Conservation (phyloP, 1,140 invertebrate species). For the Piezodorus guildinii region DNA sequence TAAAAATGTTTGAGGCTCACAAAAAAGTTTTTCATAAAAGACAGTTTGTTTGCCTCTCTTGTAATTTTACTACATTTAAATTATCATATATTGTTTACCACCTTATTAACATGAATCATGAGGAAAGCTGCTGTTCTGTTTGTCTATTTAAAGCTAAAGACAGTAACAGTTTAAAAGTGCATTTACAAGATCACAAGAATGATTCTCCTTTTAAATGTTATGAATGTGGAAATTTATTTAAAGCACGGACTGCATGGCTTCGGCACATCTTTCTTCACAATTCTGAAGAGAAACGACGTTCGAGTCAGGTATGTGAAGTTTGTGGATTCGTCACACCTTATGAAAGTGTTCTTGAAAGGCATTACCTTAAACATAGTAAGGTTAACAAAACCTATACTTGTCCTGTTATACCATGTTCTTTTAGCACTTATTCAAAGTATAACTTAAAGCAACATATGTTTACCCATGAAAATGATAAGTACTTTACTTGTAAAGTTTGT, state of each 20-base stretch:
- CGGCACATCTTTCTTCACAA: not conserved
- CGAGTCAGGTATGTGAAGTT: constrained; percentile 8
- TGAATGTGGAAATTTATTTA: not conserved
- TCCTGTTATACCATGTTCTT: constrained; percentile 1
- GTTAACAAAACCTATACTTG: constrained; percentile 1
- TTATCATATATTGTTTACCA: constrained; percentile 8
- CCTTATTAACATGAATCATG: constrained; percentile 11
- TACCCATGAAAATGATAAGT: constrained; percentile 9
- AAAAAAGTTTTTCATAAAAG: constrained; percentile 19
- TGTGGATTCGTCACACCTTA: constrained; percentile 19
- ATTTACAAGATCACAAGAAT: constrained; percentile 14
- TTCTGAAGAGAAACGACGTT: not conserved
- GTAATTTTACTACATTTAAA: constrained; percentile 15
- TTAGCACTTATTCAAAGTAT: not conserved
- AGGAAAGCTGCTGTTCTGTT: constrained; percentile 11
- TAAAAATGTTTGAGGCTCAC: constrained; percentile 1
- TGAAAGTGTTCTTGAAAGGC: constrained; percentile 15
- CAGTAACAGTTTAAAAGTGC: not conserved
- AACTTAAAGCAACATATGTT: constrained; percentile 18
- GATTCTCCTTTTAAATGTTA: constrained; percentile 15
- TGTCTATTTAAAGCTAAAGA: constrained; percentile 7
- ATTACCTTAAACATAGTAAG: constrained; percentile 11
- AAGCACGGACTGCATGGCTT: constrained; percentile 10
- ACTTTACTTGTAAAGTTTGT: constrained; percentile 14
- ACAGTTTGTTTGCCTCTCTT: constrained; percentile 15